A percentile compares a stretch with the other conserved stretches of the same genome.
These are phyloP conservation scores for Eutrigla gurnardus DNA, from an alignment of 2,797 vertebrate species.

Conservation along the genomic window DNA sequence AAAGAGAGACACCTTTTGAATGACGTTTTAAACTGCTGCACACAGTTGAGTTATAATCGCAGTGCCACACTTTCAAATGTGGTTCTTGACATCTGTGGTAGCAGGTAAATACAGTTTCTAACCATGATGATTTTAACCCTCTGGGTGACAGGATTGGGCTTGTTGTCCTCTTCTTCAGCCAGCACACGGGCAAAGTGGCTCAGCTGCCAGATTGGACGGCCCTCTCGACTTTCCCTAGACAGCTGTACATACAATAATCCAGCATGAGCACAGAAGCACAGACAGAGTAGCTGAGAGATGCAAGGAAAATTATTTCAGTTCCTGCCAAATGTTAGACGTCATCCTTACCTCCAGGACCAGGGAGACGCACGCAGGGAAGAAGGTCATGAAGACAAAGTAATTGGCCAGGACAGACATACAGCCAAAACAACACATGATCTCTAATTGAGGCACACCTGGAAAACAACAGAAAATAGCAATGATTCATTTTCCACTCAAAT, in stretches of 20 bases:
- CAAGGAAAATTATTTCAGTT: too few species aligned
- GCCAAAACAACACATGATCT: conserved; percentile 99
- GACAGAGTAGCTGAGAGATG: not conserved
- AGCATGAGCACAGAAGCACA: not conserved
- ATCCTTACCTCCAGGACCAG: conserved; percentile 82
- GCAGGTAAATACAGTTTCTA: conserved; percentile 32
- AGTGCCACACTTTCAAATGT: not conserved
- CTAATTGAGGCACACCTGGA: conserved; percentile 83
- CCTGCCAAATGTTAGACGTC: not conserved
- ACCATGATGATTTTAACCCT: conserved; percentile 99
- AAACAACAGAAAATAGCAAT: not conserved
- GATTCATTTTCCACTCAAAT: not conserved
- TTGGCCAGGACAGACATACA: conserved; percentile 98
- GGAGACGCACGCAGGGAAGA: conserved; percentile 98
- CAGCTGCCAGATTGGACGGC: conserved; percentile 96
- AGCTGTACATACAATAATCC: conserved; percentile 52
- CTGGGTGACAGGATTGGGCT: conserved; percentile 98
- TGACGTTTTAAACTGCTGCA: not conserved
- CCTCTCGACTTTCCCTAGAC: conserved; percentile 94
- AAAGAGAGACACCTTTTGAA: not conserved
- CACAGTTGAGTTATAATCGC: not conserved
- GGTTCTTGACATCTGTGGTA: not conserved
- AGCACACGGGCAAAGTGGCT: conserved; percentile 90
- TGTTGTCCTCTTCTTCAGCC: conserved; percentile 97
- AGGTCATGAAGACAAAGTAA: conserved; percentile 99